A percentile compares a stretch with the other conserved stretches of the same genome.
phyloP scores from a whole-genome alignment of 2,797 vertebrate genomes.

The Botia kubotai region DNA sequence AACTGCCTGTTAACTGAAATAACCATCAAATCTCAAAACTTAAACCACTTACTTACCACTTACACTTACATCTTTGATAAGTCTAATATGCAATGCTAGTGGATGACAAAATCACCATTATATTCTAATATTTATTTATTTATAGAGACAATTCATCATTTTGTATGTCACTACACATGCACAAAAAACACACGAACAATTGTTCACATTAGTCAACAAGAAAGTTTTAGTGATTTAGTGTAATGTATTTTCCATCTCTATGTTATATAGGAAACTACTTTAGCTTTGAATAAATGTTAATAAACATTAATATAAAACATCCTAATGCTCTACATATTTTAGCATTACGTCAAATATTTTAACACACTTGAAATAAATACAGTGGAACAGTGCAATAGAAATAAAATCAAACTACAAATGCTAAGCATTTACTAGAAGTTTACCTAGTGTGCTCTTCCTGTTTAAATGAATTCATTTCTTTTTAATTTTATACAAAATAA shows the following conservation, averaged over 20 bases:
- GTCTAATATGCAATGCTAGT: background rate
- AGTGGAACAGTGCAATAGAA: slow-evolving; percentile 2
- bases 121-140: background rate
- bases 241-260: background rate
- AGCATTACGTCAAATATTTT: background rate
- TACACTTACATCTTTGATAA: background rate
- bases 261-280: background rate
- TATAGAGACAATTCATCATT: slow-evolving; percentile 18
- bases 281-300: background rate
- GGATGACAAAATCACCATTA: background rate
- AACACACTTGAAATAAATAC: slow-evolving; percentile 16
- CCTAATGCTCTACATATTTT: background rate
- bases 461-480: background rate
- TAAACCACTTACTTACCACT: too few relatives aligned
- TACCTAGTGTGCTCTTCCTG: slow-evolving; percentile 1
- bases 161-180: background rate
- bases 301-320: slow-evolving; percentile 1
- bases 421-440: background rate
- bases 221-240: background rate
- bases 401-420: slow-evolving; percentile 9
- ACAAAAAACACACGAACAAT: background rate
- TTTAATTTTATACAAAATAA: background rate
- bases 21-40: background rate
- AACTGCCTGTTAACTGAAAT: background rate
- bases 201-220: background rate